A percentile compares a stretch with the other conserved stretches of the same genome.
phyloP scores from a whole-genome alignment of 2,797 vertebrate genomes.

The Pipistrellus pygmaeus region DNA sequence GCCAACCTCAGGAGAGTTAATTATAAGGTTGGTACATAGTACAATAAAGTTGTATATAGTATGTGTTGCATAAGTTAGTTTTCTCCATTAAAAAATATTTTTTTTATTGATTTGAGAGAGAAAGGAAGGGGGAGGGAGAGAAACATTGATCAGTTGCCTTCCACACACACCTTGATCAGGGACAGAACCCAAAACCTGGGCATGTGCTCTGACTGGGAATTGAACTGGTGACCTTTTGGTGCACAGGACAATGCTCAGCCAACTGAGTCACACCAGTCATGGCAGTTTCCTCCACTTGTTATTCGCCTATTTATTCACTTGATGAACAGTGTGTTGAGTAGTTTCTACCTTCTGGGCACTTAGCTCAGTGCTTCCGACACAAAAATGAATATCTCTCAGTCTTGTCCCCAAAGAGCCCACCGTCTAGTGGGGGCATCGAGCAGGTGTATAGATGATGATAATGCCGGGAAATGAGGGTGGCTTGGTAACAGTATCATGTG shows the following conservation, averaged over 20 bases:
- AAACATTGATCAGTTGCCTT: neutral
- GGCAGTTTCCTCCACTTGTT: neutral
- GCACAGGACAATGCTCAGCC: neutral
- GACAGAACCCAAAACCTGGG: neutral
- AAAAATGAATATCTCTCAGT: neutral
- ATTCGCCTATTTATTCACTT: neutral
- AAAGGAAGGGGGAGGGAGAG: neutral
- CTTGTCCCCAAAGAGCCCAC: neutral
- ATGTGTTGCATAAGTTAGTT: neutral
- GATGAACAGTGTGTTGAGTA: neutral
- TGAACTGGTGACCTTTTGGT: neutral
- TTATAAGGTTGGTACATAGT: rapidly evolving
- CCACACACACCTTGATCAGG: neutral
- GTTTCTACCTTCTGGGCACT: neutral
- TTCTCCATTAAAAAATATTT: neutral
- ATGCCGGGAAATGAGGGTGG: neutral
- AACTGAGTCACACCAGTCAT: neutral
- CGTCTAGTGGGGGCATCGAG: neutral
- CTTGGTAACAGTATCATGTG: neutral
- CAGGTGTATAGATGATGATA: neutral
- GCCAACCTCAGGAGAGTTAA: rapidly evolving
- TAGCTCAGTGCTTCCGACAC: neutral
- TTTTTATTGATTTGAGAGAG: neutral
- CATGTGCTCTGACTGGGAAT: neutral
- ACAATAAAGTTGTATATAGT: neutral